Conservation (phyloP, 1,140 invertebrate species). For the Stegodyphus mimosarum region DNA sequence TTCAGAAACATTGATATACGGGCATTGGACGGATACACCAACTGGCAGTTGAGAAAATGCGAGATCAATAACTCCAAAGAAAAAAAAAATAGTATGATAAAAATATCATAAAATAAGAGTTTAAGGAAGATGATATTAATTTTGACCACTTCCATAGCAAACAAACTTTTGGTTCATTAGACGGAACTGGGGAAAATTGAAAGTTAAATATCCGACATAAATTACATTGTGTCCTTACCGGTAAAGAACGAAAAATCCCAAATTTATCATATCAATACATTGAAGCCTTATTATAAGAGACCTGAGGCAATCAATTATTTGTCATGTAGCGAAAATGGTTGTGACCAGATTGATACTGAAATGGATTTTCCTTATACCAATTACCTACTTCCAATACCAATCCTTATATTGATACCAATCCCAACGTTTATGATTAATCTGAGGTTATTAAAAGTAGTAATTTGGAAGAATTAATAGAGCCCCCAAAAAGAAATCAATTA, state of each 20-base stretch:
- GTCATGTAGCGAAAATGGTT: not conserved
- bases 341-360: not conserved
- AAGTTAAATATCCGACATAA: constrained; percentile 14
- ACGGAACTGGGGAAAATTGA: not conserved
- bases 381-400: too few species aligned
- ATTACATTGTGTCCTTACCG: constrained; percentile 16
- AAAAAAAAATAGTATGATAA: constrained; percentile 25
- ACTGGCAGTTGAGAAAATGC: constrained; percentile 5
- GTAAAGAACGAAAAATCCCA: not conserved
- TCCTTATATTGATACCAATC: too few species aligned
- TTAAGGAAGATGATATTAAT: constrained; percentile 13
- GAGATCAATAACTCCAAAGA: constrained; percentile 1
- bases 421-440: not conserved
- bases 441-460: not conserved
- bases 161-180: constrained; percentile 22
- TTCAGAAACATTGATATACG: not conserved
- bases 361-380: not conserved
- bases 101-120: constrained; percentile 8
- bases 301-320: not conserved
- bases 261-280: constrained; percentile 22
- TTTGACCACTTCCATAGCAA: not conserved
- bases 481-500: not conserved
- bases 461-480: not conserved
- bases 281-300: constrained; percentile 22
- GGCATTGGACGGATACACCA: not conserved